Conservation (phyloP, 92 coral and sea anemone species). For the Zoanthus sansibaricus region DNA sequence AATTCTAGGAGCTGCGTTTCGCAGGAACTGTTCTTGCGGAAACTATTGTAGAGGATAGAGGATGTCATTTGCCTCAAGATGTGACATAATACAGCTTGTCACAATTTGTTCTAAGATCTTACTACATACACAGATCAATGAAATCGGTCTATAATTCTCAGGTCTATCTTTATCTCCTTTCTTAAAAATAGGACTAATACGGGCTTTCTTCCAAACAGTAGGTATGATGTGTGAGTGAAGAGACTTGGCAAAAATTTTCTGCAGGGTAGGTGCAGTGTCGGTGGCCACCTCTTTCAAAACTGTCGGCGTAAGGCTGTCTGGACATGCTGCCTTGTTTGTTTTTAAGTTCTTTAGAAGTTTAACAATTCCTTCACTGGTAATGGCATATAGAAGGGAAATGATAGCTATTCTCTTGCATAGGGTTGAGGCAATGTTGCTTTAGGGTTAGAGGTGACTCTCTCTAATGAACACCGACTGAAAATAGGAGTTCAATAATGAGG, state of each 20-base stretch:
- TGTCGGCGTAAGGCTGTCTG: slow-evolving; percentile 33
- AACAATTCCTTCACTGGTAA: slow-evolving; percentile 32
- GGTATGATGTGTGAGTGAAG: slow-evolving; percentile 16
- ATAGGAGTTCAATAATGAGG: slow-evolving; percentile 5
- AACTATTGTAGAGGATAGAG: too few species aligned
- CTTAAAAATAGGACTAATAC: neutral
- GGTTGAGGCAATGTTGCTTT: slow-evolving; percentile 23
- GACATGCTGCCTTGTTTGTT: slow-evolving; percentile 35
- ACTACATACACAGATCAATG: neutral
- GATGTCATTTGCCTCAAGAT: too few species aligned
- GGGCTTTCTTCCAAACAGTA: slow-evolving; percentile 10
- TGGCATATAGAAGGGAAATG: neutral
- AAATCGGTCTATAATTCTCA: neutral
- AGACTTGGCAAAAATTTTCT: slow-evolving; percentile 21
- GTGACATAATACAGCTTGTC: too few species aligned
- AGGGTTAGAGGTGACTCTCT: slow-evolving; percentile 21
- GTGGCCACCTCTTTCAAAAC: slow-evolving; percentile 33
- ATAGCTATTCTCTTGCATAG: slow-evolving; percentile 9
- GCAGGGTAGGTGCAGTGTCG: slow-evolving; percentile 23
- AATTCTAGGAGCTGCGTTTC: too few species aligned
- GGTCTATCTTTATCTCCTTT: slow-evolving; percentile 8
- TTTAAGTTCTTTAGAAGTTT: slow-evolving; percentile 18
- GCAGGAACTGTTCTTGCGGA: too few species aligned
- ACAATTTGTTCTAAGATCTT: too few species aligned
- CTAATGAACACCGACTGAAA: slow-evolving; percentile 17